Conservation (phyloP, 2,888 invertebrate genomes). For the Copidosoma aretas region DNA sequence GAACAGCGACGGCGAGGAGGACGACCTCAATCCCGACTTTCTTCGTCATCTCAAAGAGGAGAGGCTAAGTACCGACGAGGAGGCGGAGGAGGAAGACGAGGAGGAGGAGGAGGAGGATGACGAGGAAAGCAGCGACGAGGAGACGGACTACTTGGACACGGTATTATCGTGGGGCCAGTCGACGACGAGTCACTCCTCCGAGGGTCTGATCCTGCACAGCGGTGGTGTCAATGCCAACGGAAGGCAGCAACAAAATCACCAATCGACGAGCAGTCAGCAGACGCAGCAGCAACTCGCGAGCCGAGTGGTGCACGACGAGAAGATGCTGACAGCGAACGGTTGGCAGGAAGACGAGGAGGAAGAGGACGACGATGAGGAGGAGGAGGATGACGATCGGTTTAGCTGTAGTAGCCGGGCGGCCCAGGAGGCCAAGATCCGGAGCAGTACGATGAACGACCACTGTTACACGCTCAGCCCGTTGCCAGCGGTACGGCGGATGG, state of each 20-base stretch:
- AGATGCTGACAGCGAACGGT: no score
- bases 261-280: background rate
- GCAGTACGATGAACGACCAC: slow-evolving; percentile 65
- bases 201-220: no score
- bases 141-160: no score
- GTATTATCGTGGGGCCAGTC: no score
- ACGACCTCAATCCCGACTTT: background rate
- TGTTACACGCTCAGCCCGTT: slow-evolving; percentile 67
- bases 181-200: no score
- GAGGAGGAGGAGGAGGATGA: slow-evolving; percentile 40
- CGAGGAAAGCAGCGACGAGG: slow-evolving; percentile 32
- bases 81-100: slow-evolving; percentile 42
- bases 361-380: slow-evolving; percentile 20
- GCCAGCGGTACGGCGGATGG: no score
- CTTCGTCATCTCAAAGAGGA: background rate
- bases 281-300: slow-evolving; percentile 12
- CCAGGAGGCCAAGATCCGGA: slow-evolving; percentile 50
- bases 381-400: slow-evolving; percentile 19
- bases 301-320: no score
- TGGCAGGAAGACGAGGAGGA: slow-evolving; percentile 1
- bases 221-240: no score
- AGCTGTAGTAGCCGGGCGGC: slow-evolving; percentile 25
- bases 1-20: slow-evolving; percentile 46
- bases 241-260: no score
- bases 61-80: background rate